Conservation (phyloP, 2,888 invertebrate genomes). For the Micropterix aruncella region DNA sequence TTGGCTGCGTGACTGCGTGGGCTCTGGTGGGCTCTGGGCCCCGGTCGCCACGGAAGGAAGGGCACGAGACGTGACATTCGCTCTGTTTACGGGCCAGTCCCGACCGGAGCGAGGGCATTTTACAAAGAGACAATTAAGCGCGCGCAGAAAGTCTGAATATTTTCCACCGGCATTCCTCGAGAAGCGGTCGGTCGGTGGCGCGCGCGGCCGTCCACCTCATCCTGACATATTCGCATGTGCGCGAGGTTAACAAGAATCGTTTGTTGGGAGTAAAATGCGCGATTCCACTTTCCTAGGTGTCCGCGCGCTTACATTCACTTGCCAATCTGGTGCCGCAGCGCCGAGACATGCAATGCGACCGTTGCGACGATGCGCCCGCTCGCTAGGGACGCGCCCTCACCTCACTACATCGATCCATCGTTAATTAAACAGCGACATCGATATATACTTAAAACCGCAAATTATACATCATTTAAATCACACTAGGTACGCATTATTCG, state of each 20-base stretch:
- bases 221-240: slow-evolving; percentile 1
- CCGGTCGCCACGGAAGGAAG: no score
- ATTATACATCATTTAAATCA: no score
- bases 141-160: not conserved
- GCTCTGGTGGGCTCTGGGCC: no score
- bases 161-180: not conserved
- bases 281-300: slow-evolving; percentile 14
- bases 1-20: no score
- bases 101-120: not conserved
- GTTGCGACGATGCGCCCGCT: slow-evolving; percentile 12
- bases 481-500: no score
- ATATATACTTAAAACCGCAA: no score
- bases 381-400: no score
- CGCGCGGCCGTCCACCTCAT: not conserved
- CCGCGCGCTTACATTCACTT: slow-evolving; percentile 15
- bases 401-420: no score
- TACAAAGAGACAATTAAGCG: not conserved
- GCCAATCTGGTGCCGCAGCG: slow-evolving; percentile 20
- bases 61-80: no score
- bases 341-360: slow-evolving; percentile 18
- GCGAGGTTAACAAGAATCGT: not conserved
- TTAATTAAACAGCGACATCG: no score
- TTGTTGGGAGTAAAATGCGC: not conserved
- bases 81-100: no score
- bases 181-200: not conserved